A percentile compares a stretch with the other conserved stretches of the same genome.
phyloP scores from a whole-genome alignment of 2,113 vertebrate species.

The Opisthocomus hoazin region DNA sequence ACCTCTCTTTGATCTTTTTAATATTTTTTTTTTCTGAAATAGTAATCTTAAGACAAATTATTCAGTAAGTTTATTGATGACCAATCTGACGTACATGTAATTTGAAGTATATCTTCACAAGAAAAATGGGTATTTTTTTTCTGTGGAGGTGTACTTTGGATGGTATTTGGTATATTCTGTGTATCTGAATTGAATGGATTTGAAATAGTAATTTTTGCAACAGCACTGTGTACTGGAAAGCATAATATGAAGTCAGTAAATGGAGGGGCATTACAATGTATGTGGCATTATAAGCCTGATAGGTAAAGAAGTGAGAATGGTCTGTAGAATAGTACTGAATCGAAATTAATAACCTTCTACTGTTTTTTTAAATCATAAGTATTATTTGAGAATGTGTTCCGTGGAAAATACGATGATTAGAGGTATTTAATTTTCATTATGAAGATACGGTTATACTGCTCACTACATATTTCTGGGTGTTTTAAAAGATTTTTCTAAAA shows the following conservation, averaged over 20 bases:
- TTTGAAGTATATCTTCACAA: not conserved
- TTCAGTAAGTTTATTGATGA: not conserved
- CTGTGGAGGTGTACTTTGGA: not conserved
- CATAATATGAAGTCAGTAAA: not conserved
- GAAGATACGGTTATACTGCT: fast-evolving
- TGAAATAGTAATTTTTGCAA: not conserved
- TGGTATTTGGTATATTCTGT: not conserved
- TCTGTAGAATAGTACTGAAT: not conserved
- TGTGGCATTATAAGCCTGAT: not conserved
- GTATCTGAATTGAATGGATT: not conserved
- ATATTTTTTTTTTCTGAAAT: not conserved
- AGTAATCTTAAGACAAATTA: not conserved
- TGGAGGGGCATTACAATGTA: not conserved
- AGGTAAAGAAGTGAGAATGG: not conserved
- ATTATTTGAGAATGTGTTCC: not conserved
- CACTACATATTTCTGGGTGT: not conserved
- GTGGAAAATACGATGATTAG: not conserved
- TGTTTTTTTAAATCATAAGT: not conserved
- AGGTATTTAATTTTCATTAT: not conserved
- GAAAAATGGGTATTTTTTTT: not conserved
- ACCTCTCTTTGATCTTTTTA: not conserved
- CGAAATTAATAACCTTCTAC: not conserved
- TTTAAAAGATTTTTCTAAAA: not conserved
- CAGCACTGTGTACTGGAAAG: not conserved
- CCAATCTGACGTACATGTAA: not conserved